Evolutionary conservation across 2,113 vertebrate genomes (phyloP).

Genomic region (Aegotheles bennettii): DNA sequence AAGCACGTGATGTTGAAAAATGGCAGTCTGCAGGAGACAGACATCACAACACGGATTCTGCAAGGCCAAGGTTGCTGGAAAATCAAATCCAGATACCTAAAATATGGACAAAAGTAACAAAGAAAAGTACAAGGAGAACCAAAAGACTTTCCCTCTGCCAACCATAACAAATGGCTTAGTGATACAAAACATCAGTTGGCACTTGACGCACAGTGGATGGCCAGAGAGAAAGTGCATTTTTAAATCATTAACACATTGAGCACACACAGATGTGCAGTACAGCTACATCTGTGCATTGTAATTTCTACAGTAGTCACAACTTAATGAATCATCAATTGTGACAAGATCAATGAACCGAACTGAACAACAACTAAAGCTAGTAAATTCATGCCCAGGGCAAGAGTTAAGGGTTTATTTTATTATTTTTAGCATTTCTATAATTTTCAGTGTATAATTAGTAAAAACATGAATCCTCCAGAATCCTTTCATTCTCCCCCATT

Average conservation of each 20-base stretch:
- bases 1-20: background rate
- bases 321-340: constrained; percentile 70
- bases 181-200: constrained; percentile 47
- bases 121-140: background rate
- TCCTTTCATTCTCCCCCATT: background rate
- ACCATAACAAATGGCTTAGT: constrained; percentile 15
- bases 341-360: constrained; percentile 70
- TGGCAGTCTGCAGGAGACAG: background rate
- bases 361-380: constrained; percentile 60
- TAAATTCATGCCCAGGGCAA: constrained; percentile 65
- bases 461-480: background rate
- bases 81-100: background rate
- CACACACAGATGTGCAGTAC: constrained; percentile 63
- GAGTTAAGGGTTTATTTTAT: constrained; percentile 21
- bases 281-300: constrained; percentile 62
- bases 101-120: background rate
- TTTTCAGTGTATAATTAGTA: constrained; percentile 52
- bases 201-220: constrained; percentile 48
- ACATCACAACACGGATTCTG: background rate
- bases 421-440: constrained; percentile 22
- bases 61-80: background rate
- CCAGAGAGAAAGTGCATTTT: constrained; percentile 44
- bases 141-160: constrained; percentile 28
- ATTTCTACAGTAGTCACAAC: constrained; percentile 69
- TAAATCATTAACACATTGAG: constrained; percentile 61